These are phyloP conservation scores for Melipona bicolor DNA, from an alignment of 2,888 invertebrate genomes.

Conservation along the genomic window DNA sequence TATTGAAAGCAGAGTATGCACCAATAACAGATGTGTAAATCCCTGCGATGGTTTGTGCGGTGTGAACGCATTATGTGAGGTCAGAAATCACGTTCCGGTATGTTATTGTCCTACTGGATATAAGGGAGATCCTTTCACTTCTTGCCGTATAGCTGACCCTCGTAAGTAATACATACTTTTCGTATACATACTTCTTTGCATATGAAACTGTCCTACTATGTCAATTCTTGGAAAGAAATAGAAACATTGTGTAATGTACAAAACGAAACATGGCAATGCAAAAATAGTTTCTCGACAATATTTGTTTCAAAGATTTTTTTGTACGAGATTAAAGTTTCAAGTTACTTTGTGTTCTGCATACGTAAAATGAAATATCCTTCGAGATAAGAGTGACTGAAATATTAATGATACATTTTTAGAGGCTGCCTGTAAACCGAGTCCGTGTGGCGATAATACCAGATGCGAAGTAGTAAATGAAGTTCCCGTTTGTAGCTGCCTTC, in stretches of 20 bases:
- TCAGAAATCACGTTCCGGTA: slow-evolving; percentile 91
- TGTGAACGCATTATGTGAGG: slow-evolving; percentile 90
- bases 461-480: slow-evolving; percentile 91
- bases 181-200: background rate
- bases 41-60: slow-evolving; percentile 91
- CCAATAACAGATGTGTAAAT: slow-evolving; percentile 91
- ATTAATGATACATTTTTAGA: slow-evolving; percentile 85
- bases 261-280: background rate
- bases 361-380: background rate
- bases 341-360: background rate
- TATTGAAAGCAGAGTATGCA: slow-evolving; percentile 89
- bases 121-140: slow-evolving; percentile 91
- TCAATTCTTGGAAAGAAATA: background rate
- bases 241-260: background rate
- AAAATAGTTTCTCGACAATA: background rate
- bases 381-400: background rate
- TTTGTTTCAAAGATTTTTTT: background rate
- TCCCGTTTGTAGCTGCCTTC: slow-evolving; percentile 92
- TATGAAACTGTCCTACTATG: background rate
- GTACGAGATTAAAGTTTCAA: background rate
- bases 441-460: slow-evolving; percentile 92
- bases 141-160: slow-evolving; percentile 90
- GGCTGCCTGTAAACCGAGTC: slow-evolving; percentile 93
- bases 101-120: slow-evolving; percentile 92
- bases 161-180: slow-evolving; percentile 85